Percentiles rank a stretch among this genome's conserved stretches.
These are phyloP conservation scores for Diadophis punctatus DNA, from an alignment of 2,113 vertebrate genomes.

Conservation along the genomic window DNA sequence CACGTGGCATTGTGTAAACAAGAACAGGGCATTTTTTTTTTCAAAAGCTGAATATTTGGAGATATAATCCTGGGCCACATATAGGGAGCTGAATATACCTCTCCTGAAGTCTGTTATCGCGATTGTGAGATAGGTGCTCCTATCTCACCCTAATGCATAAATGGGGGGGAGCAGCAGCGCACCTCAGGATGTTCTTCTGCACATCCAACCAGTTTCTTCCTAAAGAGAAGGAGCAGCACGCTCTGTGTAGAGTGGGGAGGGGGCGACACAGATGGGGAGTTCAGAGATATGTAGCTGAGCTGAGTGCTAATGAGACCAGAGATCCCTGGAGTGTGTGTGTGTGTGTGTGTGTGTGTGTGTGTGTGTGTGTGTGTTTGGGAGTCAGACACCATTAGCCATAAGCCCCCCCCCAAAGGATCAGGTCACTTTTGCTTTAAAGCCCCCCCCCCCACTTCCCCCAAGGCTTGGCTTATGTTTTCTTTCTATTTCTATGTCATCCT, in stretches of 20 bases:
- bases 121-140: not conserved
- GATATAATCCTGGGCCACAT: not conserved
- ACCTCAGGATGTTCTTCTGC: not conserved
- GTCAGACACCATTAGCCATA: not conserved
- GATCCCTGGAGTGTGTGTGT: not conserved
- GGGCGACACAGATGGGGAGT: not conserved
- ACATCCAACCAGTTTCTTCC: not conserved
- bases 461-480: not conserved
- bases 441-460: fast-evolving
- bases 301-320: not conserved
- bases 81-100: not conserved
- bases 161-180: not conserved
- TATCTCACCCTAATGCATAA: not conserved
- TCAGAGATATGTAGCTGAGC: not conserved
- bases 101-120: not conserved
- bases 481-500: not conserved
- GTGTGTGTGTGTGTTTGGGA: not conserved
- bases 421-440: not conserved
- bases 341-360: too few species aligned
- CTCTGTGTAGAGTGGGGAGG: not conserved
- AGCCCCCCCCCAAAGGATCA: not conserved
- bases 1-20: not conserved
- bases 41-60: not conserved
- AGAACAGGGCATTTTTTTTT: not conserved
- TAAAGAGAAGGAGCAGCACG: not conserved